A percentile compares a stretch with the other conserved stretches of the same genome.
phyloP scores from a whole-genome alignment of 2,888 invertebrate species.

The Ormyrus thymus region DNA sequence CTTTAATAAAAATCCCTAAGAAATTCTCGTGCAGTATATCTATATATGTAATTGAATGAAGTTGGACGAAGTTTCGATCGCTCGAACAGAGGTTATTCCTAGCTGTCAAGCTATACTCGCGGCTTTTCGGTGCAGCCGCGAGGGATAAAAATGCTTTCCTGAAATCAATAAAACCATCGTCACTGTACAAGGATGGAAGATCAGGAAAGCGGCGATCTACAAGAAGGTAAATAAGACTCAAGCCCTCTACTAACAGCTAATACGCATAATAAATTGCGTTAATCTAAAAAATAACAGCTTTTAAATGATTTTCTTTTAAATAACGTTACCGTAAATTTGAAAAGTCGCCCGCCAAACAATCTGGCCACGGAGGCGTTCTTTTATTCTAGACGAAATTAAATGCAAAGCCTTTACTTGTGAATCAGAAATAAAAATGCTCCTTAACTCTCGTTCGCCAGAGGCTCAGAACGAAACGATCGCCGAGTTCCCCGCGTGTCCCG shows the following conservation, averaged over 20 bases:
- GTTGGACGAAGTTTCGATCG: conserved; percentile 20
- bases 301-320: too few relatives aligned
- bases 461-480: conserved; percentile 26
- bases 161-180: conserved; percentile 29
- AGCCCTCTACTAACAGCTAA: too few relatives aligned
- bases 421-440: neutral
- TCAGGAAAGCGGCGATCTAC: conserved; percentile 46
- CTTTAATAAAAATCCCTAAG: neutral
- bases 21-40: too few relatives aligned
- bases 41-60: conserved; percentile 15
- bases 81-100: conserved; percentile 19
- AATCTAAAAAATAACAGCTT: too few relatives aligned
- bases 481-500: conserved; percentile 14
- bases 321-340: too few relatives aligned
- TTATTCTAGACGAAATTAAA: too few relatives aligned
- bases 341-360: too few relatives aligned
- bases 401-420: too few relatives aligned
- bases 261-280: too few relatives aligned
- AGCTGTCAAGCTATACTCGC: conserved; percentile 50
- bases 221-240: conserved; percentile 22
- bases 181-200: conserved; percentile 51
- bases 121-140: conserved; percentile 53
- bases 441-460: neutral
- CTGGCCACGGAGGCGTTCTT: too few relatives aligned
- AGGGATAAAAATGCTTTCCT: conserved; percentile 50